Conservation (phyloP, 2,888 invertebrate genomes). For the Troglohyphantes excavatus region DNA sequence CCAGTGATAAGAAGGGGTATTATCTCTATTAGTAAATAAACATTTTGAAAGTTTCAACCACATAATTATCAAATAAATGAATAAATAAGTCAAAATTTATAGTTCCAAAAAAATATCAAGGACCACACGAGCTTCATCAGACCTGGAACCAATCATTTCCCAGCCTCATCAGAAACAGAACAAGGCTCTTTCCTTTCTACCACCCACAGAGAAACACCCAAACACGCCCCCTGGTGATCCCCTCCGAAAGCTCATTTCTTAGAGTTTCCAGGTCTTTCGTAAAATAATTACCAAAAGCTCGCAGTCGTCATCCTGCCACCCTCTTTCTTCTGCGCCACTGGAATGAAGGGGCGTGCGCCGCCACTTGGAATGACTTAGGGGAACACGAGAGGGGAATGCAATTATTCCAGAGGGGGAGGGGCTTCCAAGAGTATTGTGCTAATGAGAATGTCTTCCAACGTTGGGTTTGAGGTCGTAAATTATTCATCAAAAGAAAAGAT, state of each 20-base stretch:
- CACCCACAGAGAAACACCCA: neutral
- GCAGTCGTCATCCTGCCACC: neutral
- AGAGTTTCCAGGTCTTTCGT: neutral
- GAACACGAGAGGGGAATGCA: neutral
- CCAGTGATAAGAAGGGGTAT: too few species aligned
- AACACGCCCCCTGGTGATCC: conserved; percentile 5
- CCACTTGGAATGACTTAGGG: neutral
- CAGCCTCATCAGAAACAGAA: neutral
- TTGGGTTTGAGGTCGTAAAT: neutral
- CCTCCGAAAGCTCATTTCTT: neutral
- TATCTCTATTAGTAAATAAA: too few species aligned
- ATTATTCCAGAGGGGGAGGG: neutral
- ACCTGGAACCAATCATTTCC: neutral
- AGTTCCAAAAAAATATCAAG: too few species aligned
- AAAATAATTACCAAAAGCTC: neutral
- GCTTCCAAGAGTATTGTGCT: neutral
- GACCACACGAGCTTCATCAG: neutral
- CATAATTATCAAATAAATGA: too few species aligned
- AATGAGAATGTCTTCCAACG: neutral
- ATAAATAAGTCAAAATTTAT: too few species aligned
- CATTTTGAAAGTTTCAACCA: too few species aligned
- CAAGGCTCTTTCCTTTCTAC: too few species aligned
- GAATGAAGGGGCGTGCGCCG: neutral
- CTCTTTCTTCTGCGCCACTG: neutral
- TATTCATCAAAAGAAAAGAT: neutral